A percentile compares a stretch with the other conserved stretches of the same genome.
Evolutionary conservation across 1,140 invertebrate genomes (phyloP).

Genomic region (Drosophila pruinosa): DNA sequence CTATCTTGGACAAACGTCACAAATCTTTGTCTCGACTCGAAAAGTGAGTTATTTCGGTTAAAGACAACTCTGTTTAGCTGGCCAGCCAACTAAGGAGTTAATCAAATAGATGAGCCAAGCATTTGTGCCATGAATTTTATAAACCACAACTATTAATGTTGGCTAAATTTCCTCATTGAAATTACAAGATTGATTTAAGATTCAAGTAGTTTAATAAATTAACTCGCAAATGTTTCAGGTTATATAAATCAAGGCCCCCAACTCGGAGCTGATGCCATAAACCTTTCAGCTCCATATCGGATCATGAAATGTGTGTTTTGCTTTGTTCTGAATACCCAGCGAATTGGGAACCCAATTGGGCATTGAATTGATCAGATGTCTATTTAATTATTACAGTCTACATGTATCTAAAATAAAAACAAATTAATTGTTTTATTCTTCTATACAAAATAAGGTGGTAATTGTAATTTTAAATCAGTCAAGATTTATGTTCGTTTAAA

Average conservation of each 20-base stretch:
- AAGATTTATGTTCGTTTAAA: too few relatives aligned
- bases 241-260: slow-evolving; percentile 4
- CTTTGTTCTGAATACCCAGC: too few relatives aligned
- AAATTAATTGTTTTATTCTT: too few relatives aligned
- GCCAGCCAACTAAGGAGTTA: slow-evolving; percentile 1
- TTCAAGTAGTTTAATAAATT: background rate
- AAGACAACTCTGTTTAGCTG: slow-evolving; percentile 1
- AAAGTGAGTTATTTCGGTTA: slow-evolving; percentile 7
- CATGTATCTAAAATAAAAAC: too few relatives aligned
- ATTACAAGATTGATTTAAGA: background rate
- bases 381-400: too few relatives aligned
- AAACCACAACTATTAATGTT: background rate
- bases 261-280: background rate
- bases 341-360: too few relatives aligned
- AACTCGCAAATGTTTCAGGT: background rate
- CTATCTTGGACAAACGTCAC: slow-evolving; percentile 1
- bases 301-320: background rate
- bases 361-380: too few relatives aligned
- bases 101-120: background rate
- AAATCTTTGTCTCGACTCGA: background rate
- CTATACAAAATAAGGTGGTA: too few relatives aligned
- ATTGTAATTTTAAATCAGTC: too few relatives aligned
- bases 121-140: too few relatives aligned
- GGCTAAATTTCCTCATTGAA: background rate
- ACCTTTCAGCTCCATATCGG: background rate